A percentile compares a stretch with the other conserved stretches of the same genome.
Evolutionary conservation across 2,888 invertebrate species (phyloP).

Genomic region (Temnothorax rugatulus): DNA sequence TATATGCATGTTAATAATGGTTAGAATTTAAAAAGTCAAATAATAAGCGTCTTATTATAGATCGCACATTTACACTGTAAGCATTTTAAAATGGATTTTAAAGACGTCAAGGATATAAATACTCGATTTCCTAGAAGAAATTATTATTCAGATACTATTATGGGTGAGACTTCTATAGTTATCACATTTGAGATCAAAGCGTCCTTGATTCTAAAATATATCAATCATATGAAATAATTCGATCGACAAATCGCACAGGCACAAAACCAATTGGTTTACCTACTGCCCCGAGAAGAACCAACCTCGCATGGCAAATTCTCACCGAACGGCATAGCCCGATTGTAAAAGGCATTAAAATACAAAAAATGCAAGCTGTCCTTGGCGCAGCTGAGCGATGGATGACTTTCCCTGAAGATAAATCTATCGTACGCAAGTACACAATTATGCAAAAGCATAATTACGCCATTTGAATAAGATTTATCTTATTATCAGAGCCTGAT

Average conservation of each 20-base stretch:
- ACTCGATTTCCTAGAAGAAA: constrained; percentile 85
- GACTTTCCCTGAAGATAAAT: constrained; percentile 89
- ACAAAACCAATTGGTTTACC: constrained; percentile 54
- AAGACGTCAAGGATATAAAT: background rate
- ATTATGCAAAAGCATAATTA: background rate
- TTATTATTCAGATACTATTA: constrained; percentile 89
- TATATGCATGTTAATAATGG: background rate
- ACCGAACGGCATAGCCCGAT: constrained; percentile 88
- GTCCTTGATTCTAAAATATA: background rate
- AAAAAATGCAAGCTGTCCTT: constrained; percentile 86
- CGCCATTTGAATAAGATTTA: background rate
- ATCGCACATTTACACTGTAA: background rate
- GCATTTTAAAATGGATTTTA: constrained; percentile 3
- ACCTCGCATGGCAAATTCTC: constrained; percentile 87
- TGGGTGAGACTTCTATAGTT: constrained; percentile 86
- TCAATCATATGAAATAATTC: constrained; percentile 86
- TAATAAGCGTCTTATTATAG: background rate
- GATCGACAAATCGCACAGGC: constrained; percentile 77
- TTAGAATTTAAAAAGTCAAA: background rate
- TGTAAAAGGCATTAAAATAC: constrained; percentile 85
- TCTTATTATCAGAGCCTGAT: background rate
- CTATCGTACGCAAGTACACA: constrained; percentile 86
- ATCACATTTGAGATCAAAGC: constrained; percentile 76
- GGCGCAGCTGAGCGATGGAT: constrained; percentile 90
- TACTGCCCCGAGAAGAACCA: constrained; percentile 77